phyloP scores from a whole-genome alignment of 2,888 invertebrate genomes.

The Agrotis ipsilon region DNA sequence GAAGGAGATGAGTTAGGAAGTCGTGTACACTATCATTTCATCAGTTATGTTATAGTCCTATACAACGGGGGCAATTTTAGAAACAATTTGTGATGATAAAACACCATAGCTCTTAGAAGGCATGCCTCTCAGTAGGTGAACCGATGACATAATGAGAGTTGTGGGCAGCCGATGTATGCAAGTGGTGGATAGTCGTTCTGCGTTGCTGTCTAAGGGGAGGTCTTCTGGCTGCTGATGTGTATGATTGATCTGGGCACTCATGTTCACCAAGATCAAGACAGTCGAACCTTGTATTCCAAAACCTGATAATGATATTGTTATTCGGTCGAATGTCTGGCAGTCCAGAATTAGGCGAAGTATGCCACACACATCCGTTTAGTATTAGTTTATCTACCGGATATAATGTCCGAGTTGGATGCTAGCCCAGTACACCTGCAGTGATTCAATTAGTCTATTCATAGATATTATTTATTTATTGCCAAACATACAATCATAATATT shows the following conservation, averaged over 20 bases:
- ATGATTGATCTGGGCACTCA: background rate
- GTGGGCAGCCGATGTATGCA: too few species aligned
- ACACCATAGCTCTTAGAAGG: background rate
- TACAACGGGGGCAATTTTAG: too few species aligned
- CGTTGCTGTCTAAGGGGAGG: too few species aligned
- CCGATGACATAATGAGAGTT: too few species aligned
- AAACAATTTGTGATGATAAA: background rate
- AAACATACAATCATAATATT: background rate
- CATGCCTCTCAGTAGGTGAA: too few species aligned
- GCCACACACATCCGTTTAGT: background rate
- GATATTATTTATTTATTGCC: background rate
- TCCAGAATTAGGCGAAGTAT: background rate
- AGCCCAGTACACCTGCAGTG: conserved; percentile 1
- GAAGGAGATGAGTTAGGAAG: too few species aligned
- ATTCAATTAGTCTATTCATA: background rate
- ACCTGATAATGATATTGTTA: background rate
- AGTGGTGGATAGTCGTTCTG: too few species aligned
- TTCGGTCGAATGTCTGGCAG: background rate
- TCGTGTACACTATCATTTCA: background rate
- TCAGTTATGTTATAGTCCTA: background rate
- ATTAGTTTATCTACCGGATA: conserved; percentile 6
- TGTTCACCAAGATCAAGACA: background rate
- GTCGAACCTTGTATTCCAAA: background rate
- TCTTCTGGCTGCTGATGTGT: too few species aligned
- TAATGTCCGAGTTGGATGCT: conserved; percentile 25